Evolutionary conservation across 2,113 vertebrate species (phyloP).

Genomic region (Petroica traversi): DNA sequence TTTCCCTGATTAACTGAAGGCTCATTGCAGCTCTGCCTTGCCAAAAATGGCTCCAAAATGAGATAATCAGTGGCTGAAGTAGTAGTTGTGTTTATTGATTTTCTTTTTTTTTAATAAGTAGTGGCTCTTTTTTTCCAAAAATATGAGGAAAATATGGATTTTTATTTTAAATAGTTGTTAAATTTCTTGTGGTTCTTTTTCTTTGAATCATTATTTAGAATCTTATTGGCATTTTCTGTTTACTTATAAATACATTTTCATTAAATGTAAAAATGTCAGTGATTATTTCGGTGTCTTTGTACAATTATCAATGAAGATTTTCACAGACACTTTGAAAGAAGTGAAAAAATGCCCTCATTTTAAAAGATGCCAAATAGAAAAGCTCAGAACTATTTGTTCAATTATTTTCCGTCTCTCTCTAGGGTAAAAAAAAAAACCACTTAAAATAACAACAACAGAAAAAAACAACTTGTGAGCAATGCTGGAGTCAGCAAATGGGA

Average conservation of each 20-base stretch:
- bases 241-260: background rate
- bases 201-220: background rate
- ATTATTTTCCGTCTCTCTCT: background rate
- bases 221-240: background rate
- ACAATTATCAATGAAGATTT: background rate
- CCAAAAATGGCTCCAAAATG: background rate
- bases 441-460: background rate
- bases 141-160: background rate
- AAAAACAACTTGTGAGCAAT: background rate
- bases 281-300: background rate
- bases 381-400: background rate
- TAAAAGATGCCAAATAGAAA: background rate
- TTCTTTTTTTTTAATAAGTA: background rate
- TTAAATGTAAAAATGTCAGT: background rate
- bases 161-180: background rate
- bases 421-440: background rate
- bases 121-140: background rate
- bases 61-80: conserved; percentile 27
- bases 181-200: background rate
- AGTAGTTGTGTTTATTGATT: background rate
- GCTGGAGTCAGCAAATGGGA: conserved; percentile 22
- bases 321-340: background rate
- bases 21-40: background rate
- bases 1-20: background rate
- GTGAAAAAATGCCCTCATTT: background rate